A percentile compares a stretch with the other conserved stretches of the same genome.
Evolutionary conservation across 2,797 vertebrate species (phyloP).

Genomic region (Danio aesculapii): DNA sequence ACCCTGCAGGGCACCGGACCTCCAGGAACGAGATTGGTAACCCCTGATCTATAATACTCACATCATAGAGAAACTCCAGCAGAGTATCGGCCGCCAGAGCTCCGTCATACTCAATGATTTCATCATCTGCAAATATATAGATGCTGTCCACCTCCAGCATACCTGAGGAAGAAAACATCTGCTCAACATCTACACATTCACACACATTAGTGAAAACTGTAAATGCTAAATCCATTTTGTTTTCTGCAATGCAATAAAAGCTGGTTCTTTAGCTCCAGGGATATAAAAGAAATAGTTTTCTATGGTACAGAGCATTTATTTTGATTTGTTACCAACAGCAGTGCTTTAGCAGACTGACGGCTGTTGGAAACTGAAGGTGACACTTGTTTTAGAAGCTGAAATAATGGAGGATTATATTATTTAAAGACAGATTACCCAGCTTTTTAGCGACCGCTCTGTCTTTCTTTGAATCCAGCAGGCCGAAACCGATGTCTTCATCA

Average conservation of each 20-base stretch:
- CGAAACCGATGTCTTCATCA: conserved; percentile 90
- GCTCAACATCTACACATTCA: neutral
- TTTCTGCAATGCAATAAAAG: too few relatives aligned
- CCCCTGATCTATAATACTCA: too few relatives aligned
- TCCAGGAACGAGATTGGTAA: too few relatives aligned
- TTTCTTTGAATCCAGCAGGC: conserved; percentile 89
- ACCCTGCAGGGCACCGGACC: too few relatives aligned
- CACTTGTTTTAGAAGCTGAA: neutral
- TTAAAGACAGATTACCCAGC: conserved; percentile 78
- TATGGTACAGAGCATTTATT: neutral
- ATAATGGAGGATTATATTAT: neutral
- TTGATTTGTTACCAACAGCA: neutral
- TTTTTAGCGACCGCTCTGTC: conserved; percentile 86
- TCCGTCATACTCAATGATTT: conserved; percentile 92
- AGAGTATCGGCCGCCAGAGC: conserved; percentile 89
- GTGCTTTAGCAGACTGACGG: neutral
- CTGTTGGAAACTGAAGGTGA: neutral
- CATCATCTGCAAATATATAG: conserved; percentile 89
- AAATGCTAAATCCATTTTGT: too few relatives aligned
- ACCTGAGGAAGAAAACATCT: conserved; percentile 69
- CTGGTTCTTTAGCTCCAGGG: neutral
- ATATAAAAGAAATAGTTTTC: neutral
- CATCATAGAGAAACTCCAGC: conserved; percentile 93
- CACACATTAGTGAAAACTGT: too few relatives aligned
- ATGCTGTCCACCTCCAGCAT: conserved; percentile 90